A percentile compares a stretch with the other conserved stretches of the same genome.
Evolutionary conservation across 92 coral and sea anemone species (phyloP).

Genomic region (Porites divaricata): DNA sequence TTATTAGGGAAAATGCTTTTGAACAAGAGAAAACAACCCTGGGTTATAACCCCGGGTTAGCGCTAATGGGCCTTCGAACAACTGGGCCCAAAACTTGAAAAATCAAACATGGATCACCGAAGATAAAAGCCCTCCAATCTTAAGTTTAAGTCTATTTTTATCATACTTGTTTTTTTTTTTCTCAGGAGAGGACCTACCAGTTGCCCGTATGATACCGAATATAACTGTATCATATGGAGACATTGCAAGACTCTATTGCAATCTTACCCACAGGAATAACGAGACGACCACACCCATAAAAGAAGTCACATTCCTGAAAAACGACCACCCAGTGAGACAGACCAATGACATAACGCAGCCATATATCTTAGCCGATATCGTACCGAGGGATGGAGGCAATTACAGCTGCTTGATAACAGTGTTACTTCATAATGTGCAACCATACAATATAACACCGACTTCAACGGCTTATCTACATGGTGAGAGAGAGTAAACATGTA

Average conservation of each 20-base stretch:
- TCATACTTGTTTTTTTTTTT: not conserved
- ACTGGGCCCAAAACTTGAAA: too few species aligned
- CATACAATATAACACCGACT: conserved; percentile 16
- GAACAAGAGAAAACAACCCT: too few species aligned
- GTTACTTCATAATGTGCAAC: not conserved
- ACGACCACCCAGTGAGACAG: not conserved
- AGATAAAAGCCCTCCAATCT: too few species aligned
- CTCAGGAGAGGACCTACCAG: conserved; percentile 61
- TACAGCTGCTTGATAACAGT: conserved; percentile 15
- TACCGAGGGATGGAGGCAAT: conserved; percentile 15
- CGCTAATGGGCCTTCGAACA: too few species aligned
- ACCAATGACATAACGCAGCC: conserved; percentile 20
- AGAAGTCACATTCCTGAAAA: conserved; percentile 8
- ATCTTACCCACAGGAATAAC: conserved; percentile 43
- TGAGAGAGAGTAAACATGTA: not conserved
- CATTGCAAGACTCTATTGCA: conserved; percentile 41
- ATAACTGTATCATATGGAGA: conserved; percentile 50
- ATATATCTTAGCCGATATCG: not conserved
- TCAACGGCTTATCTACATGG: conserved; percentile 23
- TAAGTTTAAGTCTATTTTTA: not conserved
- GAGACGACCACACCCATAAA: conserved; percentile 15
- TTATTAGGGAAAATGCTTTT: too few species aligned
- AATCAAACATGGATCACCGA: too few species aligned
- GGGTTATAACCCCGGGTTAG: too few species aligned
- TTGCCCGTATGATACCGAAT: conserved; percentile 42